Evolutionary conservation across 2,113 vertebrate species (phyloP).

Genomic region (Eonycteris spelaea): DNA sequence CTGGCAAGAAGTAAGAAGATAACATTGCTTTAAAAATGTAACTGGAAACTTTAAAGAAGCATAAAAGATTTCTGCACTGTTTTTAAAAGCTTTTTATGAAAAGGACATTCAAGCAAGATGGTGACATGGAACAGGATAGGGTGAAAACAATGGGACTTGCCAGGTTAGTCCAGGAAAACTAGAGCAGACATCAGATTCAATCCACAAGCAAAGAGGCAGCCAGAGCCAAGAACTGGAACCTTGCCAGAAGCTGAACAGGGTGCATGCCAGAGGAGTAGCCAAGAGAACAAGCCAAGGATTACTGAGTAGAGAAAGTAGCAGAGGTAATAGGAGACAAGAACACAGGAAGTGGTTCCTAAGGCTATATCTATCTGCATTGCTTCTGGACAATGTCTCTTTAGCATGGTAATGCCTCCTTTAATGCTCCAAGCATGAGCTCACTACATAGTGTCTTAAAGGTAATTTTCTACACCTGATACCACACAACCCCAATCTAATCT

Average conservation of each 20-base stretch:
- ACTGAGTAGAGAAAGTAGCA: background rate
- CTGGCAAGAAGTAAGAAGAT: background rate
- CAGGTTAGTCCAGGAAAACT: conserved; percentile 18
- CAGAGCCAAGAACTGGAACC: background rate
- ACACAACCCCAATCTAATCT: background rate
- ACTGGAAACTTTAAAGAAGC: background rate
- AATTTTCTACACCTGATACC: background rate
- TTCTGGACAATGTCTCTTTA: background rate
- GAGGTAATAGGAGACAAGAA: background rate
- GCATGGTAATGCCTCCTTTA: background rate
- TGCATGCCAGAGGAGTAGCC: background rate
- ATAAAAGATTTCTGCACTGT: background rate
- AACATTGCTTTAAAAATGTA: background rate
- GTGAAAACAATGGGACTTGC: background rate
- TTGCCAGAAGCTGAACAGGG: background rate
- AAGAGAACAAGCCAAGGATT: background rate
- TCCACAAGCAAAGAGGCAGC: background rate
- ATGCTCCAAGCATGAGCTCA: background rate
- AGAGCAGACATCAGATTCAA: background rate
- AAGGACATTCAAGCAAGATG: conserved; percentile 2
- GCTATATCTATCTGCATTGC: background rate
- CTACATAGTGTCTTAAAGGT: background rate
- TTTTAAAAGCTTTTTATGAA: background rate
- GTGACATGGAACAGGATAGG: background rate
- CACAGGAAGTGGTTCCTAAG: background rate